Percentiles rank a stretch among this genome's conserved stretches.
These are phyloP conservation scores for Lipophrys pholis DNA, from an alignment of 2,113 vertebrate species.

Conservation along the genomic window DNA sequence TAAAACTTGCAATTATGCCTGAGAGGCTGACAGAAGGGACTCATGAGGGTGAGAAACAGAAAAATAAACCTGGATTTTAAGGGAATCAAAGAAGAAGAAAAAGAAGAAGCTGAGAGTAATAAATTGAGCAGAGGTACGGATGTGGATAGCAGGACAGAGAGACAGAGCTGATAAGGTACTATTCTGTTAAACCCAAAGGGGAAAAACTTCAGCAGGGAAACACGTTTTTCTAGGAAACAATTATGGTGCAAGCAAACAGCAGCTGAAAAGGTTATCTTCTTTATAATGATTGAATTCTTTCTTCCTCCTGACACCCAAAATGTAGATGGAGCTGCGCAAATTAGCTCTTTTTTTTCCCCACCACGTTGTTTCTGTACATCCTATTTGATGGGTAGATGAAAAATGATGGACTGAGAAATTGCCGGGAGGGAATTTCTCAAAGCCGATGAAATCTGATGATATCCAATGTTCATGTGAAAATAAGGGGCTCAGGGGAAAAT, in stretches of 20 bases:
- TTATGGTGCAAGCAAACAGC: conserved; percentile 48
- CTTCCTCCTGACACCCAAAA: conserved; percentile 34
- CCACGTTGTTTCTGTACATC: conserved; percentile 22
- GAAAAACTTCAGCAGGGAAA: conserved; percentile 25
- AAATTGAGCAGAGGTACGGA: conserved; percentile 18
- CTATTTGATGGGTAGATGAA: conserved; percentile 61
- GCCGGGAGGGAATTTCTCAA: conserved; percentile 53
- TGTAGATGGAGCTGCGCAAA: conserved; percentile 36
- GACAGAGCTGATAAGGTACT: conserved; percentile 18
- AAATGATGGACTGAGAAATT: conserved; percentile 53
- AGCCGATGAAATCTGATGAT: conserved; percentile 63
- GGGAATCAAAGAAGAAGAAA: not conserved
- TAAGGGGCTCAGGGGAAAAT: conserved; percentile 57
- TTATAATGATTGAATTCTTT: conserved; percentile 46
- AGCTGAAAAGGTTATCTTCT: conserved; percentile 59
- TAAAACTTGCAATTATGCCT: conserved; percentile 29
- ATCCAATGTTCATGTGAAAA: conserved; percentile 57
- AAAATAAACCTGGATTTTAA: conserved; percentile 3
- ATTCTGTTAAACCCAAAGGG: conserved; percentile 22
- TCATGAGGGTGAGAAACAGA: conserved; percentile 22
- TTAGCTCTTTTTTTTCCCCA: conserved; percentile 35
- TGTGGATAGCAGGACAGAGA: conserved; percentile 6
- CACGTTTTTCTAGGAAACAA: conserved; percentile 57
- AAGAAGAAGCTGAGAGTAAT: conserved; percentile 19
- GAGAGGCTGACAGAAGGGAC: conserved; percentile 17